phyloP scores from a whole-genome alignment of 2,113 vertebrate genomes.

The Cichladusa arquata region DNA sequence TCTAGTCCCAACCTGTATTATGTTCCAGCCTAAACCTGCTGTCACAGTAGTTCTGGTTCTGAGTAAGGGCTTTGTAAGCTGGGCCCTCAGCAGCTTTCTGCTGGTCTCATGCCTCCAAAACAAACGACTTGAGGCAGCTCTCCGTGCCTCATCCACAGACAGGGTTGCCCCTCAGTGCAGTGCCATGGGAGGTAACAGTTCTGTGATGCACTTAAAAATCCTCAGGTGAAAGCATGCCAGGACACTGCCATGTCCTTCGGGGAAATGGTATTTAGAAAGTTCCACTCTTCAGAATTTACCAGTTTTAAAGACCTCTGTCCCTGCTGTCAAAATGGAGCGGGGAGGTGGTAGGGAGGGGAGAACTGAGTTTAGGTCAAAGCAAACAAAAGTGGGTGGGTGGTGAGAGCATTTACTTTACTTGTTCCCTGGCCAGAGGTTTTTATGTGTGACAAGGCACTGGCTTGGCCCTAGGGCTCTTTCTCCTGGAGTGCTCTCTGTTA shows the following conservation, averaged over 20 bases:
- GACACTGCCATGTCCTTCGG: neutral
- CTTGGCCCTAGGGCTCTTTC: neutral
- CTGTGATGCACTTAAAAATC: neutral
- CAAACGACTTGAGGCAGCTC: fast-evolving
- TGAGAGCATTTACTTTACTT: neutral
- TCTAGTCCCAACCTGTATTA: neutral
- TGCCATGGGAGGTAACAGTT: neutral
- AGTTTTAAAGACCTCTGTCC: neutral
- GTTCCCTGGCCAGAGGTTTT: neutral
- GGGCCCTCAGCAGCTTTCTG: neutral
- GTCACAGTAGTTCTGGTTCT: neutral
- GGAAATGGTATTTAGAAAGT: neutral
- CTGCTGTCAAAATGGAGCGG: neutral
- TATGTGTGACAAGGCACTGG: neutral
- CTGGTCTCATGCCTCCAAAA: neutral
- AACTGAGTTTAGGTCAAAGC: neutral
- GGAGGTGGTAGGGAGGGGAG: neutral
- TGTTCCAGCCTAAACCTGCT: neutral
- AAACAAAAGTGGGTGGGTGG: neutral
- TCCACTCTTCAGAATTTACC: neutral
- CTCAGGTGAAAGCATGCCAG: neutral
- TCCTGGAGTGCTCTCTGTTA: neutral
- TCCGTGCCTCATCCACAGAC: neutral
- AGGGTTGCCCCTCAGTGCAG: neutral
- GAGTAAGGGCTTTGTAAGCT: neutral